These are phyloP conservation scores for Slavum lentiscoides DNA, from an alignment of 2,888 invertebrate species.

Conservation along the genomic window DNA sequence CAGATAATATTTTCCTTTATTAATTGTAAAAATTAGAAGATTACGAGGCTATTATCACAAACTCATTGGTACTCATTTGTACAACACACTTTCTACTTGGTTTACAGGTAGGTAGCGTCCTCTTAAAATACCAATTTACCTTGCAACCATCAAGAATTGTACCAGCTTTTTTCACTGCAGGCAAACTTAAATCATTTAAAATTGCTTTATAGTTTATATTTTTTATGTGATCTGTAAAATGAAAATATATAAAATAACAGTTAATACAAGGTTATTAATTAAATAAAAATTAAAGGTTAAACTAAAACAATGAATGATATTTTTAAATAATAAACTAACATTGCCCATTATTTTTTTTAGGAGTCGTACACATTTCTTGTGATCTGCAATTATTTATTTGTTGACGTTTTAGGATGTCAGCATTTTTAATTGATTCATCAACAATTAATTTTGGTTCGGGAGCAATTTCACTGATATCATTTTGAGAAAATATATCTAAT, in stretches of 20 bases:
- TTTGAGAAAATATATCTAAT: slow-evolving; percentile 28
- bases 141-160: slow-evolving; percentile 87
- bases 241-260: no score
- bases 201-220: slow-evolving; percentile 56
- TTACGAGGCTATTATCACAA: no score
- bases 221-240: slow-evolving; percentile 26
- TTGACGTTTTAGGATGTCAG: neutral
- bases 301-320: neutral
- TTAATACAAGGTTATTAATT: neutral
- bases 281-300: neutral
- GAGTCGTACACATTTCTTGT: slow-evolving; percentile 41
- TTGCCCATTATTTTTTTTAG: slow-evolving; percentile 43
- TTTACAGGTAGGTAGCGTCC: no score
- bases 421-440: slow-evolving; percentile 34
- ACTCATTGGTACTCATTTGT: no score
- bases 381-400: slow-evolving; percentile 15
- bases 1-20: no score
- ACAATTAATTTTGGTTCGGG: slow-evolving; percentile 25
- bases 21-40: no score
- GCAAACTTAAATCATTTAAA: slow-evolving; percentile 56
- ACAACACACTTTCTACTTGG: no score
- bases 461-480: slow-evolving; percentile 31
- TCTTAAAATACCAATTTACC: slow-evolving; percentile 62
- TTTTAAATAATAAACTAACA: slow-evolving; percentile 17
- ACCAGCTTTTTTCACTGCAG: slow-evolving; percentile 72